These are phyloP conservation scores for Polydesmus complanatus DNA, from an alignment of 2,888 invertebrate species.

Conservation along the genomic window DNA sequence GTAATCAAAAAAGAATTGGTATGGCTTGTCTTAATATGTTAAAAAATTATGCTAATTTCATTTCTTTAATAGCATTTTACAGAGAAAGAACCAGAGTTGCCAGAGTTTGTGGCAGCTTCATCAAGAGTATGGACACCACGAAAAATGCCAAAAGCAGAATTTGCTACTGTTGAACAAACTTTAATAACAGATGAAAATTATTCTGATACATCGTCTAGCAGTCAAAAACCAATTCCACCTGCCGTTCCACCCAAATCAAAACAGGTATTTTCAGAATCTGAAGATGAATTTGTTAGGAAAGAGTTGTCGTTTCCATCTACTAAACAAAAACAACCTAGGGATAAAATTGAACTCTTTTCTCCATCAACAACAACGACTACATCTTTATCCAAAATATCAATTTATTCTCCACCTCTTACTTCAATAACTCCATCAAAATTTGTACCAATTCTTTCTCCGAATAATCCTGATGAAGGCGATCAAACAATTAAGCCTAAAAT, in stretches of 20 bases:
- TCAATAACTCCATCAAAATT: conserved; percentile 8
- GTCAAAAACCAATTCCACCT: not conserved
- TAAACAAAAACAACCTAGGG: not conserved
- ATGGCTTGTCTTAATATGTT: not conserved
- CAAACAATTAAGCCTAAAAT: not conserved
- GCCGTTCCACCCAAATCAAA: not conserved
- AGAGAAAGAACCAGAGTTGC: not conserved
- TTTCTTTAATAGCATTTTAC: not conserved
- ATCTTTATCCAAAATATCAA: conserved; percentile 4
- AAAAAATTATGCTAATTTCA: not conserved
- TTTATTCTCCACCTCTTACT: not conserved
- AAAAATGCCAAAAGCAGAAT: conserved; percentile 9
- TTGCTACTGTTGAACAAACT: conserved; percentile 3
- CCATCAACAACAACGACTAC: not conserved
- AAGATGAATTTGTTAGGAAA: conserved; percentile 13
- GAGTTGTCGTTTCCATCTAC: conserved; percentile 3
- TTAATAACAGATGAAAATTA: not conserved
- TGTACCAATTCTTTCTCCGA: conserved; percentile 7
- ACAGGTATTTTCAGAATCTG: conserved; percentile 10
- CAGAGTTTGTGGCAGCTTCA: conserved; percentile 8
- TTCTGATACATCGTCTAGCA: not conserved
- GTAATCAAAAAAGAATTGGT: not conserved
- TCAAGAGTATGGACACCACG: conserved; percentile 14
- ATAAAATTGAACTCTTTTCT: not conserved
- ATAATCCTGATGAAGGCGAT: not conserved